phyloP scores from a whole-genome alignment of 1,140 invertebrate species.

The Pantala flavescens region DNA sequence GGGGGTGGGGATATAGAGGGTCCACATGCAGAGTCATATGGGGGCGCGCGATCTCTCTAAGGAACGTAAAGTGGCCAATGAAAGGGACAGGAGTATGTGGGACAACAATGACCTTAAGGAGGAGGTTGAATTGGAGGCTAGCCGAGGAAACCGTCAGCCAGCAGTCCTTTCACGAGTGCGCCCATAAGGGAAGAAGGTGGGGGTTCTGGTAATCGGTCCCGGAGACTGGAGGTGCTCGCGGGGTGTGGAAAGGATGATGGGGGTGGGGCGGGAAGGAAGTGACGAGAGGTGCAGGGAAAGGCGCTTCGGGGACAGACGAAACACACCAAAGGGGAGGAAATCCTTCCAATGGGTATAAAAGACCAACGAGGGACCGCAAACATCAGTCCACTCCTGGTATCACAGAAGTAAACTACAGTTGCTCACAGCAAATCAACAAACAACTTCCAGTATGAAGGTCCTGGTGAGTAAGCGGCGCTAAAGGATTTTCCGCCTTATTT shows the following conservation, averaged over 20 bases:
- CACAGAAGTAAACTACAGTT: neutral
- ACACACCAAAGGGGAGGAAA: neutral
- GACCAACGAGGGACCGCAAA: neutral
- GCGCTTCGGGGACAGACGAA: neutral
- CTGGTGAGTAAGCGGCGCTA: neutral
- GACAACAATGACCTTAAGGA: neutral
- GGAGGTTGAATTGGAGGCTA: neutral
- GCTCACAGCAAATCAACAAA: neutral
- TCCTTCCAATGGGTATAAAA: neutral
- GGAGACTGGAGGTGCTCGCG: neutral
- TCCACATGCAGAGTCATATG: no score
- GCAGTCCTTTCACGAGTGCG: neutral
- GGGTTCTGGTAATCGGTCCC: neutral
- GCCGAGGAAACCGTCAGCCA: neutral
- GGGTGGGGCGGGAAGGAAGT: conserved; percentile 5
- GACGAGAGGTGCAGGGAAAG: conserved; percentile 6
- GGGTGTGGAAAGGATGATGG: neutral
- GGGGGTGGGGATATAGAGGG: no score
- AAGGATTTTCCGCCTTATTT: no score
- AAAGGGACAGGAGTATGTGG: neutral
- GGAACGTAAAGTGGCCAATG: neutral
- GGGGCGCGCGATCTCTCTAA: neutral
- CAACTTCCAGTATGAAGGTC: neutral
- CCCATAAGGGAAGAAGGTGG: neutral
- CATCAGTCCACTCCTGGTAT: neutral